phyloP scores from a whole-genome alignment of 2,797 vertebrate genomes.

The Lemur catta region DNA sequence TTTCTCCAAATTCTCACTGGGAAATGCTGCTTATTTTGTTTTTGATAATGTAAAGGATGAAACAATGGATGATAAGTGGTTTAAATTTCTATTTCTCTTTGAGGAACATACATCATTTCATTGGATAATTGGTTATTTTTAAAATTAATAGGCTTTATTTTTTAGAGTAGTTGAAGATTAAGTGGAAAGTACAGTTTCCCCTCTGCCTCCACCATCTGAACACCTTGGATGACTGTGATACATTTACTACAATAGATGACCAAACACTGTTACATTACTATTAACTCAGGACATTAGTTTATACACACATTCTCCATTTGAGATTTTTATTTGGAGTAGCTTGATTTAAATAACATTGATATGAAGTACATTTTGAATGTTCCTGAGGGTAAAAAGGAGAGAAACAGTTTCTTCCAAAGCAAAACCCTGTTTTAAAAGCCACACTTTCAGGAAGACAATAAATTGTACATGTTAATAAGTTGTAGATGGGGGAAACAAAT shows the following conservation, averaged over 20 bases:
- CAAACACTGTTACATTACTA: background rate
- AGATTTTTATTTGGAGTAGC: background rate
- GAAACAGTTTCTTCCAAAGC: background rate
- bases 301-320: background rate
- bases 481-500: background rate
- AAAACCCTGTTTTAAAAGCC: background rate
- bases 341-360: constrained; percentile 16
- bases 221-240: rapidly evolving
- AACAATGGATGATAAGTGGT: background rate
- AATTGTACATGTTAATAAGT: background rate
- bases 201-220: background rate
- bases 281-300: background rate
- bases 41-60: background rate
- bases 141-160: background rate
- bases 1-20: background rate
- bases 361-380: background rate
- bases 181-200: background rate
- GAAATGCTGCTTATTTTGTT: background rate
- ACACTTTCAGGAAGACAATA: background rate
- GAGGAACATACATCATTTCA: background rate
- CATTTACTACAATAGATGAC: background rate
- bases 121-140: background rate
- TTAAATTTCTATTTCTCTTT: background rate
- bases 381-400: background rate
- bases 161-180: background rate